These are phyloP conservation scores for Okamejei kenojei DNA, from an alignment of 2,797 vertebrate species.

Conservation along the genomic window DNA sequence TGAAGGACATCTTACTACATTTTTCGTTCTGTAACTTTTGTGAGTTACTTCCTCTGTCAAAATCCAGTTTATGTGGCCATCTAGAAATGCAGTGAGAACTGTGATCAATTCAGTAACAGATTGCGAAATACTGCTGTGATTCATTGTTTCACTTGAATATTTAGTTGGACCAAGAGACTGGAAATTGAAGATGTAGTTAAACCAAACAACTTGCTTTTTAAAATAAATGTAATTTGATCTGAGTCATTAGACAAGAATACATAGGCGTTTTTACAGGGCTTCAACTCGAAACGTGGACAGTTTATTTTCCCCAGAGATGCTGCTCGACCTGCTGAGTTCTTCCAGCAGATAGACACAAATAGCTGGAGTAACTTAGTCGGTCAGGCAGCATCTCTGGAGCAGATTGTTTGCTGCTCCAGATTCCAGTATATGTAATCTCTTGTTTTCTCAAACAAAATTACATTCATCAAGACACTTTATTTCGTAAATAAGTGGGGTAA, in stretches of 20 bases:
- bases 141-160: neutral
- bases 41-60: neutral
- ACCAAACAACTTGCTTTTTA: neutral
- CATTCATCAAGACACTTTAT: no score
- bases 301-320: no score
- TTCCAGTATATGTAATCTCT: no score
- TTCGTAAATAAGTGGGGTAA: no score
- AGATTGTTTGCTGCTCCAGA: no score
- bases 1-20: neutral
- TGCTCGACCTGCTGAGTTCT: no score
- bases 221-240: neutral
- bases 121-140: no score
- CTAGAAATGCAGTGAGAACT: neutral
- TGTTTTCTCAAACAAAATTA: no score
- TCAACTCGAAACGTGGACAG: no score
- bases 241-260: neutral
- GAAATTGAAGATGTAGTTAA: neutral
- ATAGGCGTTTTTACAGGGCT: neutral
- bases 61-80: neutral
- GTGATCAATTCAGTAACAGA: neutral
- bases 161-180: neutral
- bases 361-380: no score
- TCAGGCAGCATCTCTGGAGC: no score
- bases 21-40: neutral
- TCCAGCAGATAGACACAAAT: no score